Percentiles rank a stretch among this genome's conserved stretches.
Evolutionary conservation across 2,113 vertebrate species (phyloP).

Genomic region (Turdus rufiventris): DNA sequence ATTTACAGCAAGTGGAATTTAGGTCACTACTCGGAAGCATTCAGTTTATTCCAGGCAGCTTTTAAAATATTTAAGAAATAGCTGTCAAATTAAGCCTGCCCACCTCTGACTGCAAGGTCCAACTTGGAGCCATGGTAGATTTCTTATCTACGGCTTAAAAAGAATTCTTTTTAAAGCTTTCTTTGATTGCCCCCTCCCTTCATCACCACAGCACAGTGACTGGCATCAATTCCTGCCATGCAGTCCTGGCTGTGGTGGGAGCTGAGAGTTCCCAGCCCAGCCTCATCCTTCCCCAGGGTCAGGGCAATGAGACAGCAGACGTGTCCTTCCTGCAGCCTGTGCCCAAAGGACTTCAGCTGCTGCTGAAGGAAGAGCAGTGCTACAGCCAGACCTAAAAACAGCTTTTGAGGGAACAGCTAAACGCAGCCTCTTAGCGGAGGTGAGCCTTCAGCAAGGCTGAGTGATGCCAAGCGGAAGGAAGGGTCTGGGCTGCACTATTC

Average conservation of each 20-base stretch:
- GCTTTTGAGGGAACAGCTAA: neutral
- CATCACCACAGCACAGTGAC: neutral
- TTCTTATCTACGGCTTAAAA: neutral
- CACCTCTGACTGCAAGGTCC: neutral
- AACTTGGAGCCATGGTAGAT: neutral
- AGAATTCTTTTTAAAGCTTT: neutral
- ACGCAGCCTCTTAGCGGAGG: neutral
- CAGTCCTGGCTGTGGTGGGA: neutral
- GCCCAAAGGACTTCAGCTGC: neutral
- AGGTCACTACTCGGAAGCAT: constrained; percentile 64
- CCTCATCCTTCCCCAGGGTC: neutral
- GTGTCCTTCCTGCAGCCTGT: neutral
- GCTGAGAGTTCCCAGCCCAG: neutral
- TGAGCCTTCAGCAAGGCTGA: neutral
- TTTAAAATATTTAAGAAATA: constrained; percentile 64
- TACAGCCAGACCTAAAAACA: neutral
- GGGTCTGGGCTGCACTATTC: neutral
- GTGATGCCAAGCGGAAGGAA: rapidly evolving
- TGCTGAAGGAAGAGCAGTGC: neutral
- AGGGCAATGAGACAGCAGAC: neutral
- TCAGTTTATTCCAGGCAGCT: constrained; percentile 63
- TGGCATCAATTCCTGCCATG: neutral
- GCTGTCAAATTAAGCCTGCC: constrained; percentile 39
- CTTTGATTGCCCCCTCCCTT: neutral
- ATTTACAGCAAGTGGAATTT: constrained; percentile 65